Conservation (phyloP, 1,140 invertebrate genomes). For the Aphaenogaster rudis region DNA sequence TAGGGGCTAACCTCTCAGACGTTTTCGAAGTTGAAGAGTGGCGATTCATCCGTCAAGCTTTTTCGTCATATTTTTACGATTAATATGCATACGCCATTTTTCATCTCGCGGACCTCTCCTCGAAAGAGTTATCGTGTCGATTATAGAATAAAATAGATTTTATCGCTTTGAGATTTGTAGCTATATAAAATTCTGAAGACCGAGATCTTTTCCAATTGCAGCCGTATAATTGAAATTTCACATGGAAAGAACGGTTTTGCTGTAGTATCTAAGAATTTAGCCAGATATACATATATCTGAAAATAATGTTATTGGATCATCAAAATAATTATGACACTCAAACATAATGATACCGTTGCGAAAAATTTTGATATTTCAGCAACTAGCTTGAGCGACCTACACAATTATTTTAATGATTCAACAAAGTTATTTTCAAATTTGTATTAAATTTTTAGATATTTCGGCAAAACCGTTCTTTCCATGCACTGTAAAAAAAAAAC, state of each 20-base stretch:
- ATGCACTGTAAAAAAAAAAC: not conserved
- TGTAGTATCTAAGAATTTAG: too few species aligned
- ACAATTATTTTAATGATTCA: too few species aligned
- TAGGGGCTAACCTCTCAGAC: constrained; percentile 40
- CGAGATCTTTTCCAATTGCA: not conserved
- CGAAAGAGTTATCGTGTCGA: not conserved
- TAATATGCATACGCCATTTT: constrained; percentile 20
- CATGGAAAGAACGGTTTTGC: too few species aligned
- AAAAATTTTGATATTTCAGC: too few species aligned
- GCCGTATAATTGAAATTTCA: not conserved
- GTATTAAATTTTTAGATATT: too few species aligned
- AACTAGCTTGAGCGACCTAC: too few species aligned
- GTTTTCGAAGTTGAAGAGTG: constrained; percentile 5
- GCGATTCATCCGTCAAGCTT: constrained; percentile 32
- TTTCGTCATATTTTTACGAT: constrained; percentile 26
- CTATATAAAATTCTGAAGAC: not conserved
- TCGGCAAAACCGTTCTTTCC: too few species aligned
- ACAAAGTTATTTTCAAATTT: too few species aligned
- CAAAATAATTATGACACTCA: too few species aligned
- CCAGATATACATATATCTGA: too few species aligned
- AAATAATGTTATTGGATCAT: too few species aligned
- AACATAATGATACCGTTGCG: too few species aligned
- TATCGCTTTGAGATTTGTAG: not conserved
- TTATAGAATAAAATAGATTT: constrained; percentile 6
- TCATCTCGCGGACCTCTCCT: not conserved